These are phyloP conservation scores for Nixonia krombeini DNA, from an alignment of 1,140 invertebrate species.

Conservation along the genomic window DNA sequence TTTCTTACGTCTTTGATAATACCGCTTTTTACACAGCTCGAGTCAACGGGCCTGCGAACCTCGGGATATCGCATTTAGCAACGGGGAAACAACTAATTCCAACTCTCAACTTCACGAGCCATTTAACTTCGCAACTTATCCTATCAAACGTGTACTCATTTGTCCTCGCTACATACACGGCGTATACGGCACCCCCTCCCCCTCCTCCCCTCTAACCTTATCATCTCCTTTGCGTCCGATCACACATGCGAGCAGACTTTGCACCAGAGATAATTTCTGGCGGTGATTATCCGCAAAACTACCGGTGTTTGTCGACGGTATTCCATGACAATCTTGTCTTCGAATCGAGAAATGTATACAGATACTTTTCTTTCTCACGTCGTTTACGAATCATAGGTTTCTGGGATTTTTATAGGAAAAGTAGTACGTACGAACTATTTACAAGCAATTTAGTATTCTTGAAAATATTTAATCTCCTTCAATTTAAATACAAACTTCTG, in stretches of 20 bases:
- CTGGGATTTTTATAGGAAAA: too few species aligned
- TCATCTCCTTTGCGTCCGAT: slow-evolving; percentile 41
- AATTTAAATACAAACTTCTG: too few species aligned
- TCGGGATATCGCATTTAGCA: slow-evolving; percentile 46
- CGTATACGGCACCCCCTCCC: slow-evolving; percentile 12
- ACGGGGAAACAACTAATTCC: slow-evolving; percentile 67
- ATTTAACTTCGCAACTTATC: slow-evolving; percentile 69
- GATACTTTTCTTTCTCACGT: too few species aligned
- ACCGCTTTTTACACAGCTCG: not conserved
- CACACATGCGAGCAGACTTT: slow-evolving; percentile 28
- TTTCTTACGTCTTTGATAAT: too few species aligned
- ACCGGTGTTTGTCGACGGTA: slow-evolving; percentile 22
- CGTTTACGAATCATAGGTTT: too few species aligned
- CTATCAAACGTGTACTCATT: slow-evolving; percentile 64
- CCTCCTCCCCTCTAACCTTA: slow-evolving; percentile 27
- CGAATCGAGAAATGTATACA: too few species aligned
- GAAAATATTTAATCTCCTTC: too few species aligned
- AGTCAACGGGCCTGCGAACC: slow-evolving; percentile 20
- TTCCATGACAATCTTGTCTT: not conserved
- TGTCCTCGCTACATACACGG: slow-evolving; percentile 50
- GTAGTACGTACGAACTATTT: too few species aligned
- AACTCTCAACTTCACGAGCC: slow-evolving; percentile 65
- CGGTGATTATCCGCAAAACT: slow-evolving; percentile 31
- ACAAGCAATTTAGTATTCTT: too few species aligned
- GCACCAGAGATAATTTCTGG: slow-evolving; percentile 32